phyloP scores from a whole-genome alignment of 1,140 invertebrate genomes.

The Heliothis virescens region DNA sequence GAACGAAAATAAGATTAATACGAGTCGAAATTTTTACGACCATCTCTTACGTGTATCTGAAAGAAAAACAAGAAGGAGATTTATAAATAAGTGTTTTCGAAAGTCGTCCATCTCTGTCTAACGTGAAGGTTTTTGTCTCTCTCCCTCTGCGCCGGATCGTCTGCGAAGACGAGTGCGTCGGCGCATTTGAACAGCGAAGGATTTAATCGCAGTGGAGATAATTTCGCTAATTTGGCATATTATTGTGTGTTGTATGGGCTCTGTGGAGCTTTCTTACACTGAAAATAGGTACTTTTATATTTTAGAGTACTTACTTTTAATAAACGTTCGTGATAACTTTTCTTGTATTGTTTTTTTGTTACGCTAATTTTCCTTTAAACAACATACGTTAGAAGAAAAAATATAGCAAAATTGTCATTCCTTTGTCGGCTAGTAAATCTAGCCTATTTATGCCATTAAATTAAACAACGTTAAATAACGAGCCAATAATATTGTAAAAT shows the following conservation, averaged over 20 bases:
- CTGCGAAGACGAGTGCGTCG: constrained; percentile 33
- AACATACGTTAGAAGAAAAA: background rate
- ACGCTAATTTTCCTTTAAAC: too few species aligned
- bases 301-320: too few species aligned
- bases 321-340: too few species aligned
- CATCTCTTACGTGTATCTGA: background rate
- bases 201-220: background rate
- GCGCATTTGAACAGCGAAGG: background rate
- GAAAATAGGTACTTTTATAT: background rate
- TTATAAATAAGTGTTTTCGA: background rate
- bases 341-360: too few species aligned
- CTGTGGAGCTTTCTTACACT: background rate
- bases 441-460: constrained; percentile 10
- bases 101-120: constrained; percentile 10
- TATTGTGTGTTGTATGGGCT: background rate
- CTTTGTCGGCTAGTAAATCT: background rate
- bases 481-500: constrained; percentile 23
- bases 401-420: background rate
- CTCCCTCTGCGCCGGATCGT: constrained; percentile 44
- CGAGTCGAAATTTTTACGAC: background rate
- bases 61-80: background rate
- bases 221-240: background rate
- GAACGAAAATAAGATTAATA: background rate
- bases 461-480: background rate
- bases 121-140: constrained; percentile 10